Conservation (phyloP, 2,888 invertebrate species). For the Heliconius charithonia region DNA sequence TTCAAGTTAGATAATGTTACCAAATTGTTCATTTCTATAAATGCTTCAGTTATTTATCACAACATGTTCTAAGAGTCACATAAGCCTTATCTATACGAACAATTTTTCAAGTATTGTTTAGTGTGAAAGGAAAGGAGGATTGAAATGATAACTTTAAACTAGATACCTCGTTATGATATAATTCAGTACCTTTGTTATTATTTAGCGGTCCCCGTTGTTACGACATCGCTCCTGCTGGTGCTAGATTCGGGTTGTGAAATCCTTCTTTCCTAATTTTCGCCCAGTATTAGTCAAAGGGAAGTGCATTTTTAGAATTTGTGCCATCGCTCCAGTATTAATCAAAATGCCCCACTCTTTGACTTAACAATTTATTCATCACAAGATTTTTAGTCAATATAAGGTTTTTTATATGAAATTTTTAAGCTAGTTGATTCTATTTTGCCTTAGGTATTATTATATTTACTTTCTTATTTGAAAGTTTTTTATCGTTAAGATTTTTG, state of each 20-base stretch:
- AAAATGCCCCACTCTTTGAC: slow-evolving; percentile 76
- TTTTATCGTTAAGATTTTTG: slow-evolving; percentile 75
- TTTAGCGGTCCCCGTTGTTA: slow-evolving; percentile 18
- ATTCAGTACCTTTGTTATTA: slow-evolving; percentile 10
- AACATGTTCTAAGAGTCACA: slow-evolving; percentile 73
- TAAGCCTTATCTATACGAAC: slow-evolving; percentile 53
- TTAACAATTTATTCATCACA: slow-evolving; percentile 78
- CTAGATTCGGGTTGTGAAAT: slow-evolving; percentile 79
- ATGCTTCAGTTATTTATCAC: slow-evolving; percentile 66
- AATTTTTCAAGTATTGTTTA: slow-evolving; percentile 67
- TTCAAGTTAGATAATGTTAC: slow-evolving; percentile 57
- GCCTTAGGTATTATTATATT: slow-evolving; percentile 79
- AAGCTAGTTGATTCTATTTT: slow-evolving; percentile 81
- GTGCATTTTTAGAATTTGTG: slow-evolving; percentile 78
- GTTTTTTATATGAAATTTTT: slow-evolving; percentile 78
- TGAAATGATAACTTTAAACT: slow-evolving; percentile 53
- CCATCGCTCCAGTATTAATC: slow-evolving; percentile 82
- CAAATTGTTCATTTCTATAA: slow-evolving; percentile 59
- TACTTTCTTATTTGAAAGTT: slow-evolving; percentile 81
- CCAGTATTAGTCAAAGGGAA: slow-evolving; percentile 81
- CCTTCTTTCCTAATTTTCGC: slow-evolving; percentile 78
- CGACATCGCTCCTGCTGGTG: slow-evolving; percentile 57
- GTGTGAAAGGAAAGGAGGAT: slow-evolving; percentile 75
- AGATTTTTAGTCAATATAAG: slow-evolving; percentile 81
- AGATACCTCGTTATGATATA: slow-evolving; percentile 31